Evolutionary conservation across 30 jellyfish, hydroid and myxozoan species (phyloP).

Genomic region (Turritopsis rubra): DNA sequence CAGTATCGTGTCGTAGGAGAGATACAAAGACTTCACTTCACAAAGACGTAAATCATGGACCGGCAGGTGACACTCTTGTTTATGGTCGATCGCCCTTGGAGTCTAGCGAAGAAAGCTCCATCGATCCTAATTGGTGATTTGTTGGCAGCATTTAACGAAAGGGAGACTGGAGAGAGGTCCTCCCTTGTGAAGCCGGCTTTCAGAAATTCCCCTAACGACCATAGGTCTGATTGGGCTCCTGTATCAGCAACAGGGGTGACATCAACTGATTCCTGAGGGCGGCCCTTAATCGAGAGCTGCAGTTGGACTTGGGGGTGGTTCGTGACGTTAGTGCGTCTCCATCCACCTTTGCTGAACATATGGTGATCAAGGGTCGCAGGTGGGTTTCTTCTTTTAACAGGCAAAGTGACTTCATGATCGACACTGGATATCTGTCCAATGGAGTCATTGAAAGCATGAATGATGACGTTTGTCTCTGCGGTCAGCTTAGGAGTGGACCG

Average conservation of each 20-base stretch:
- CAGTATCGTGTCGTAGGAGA: no score
- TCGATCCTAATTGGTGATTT: no score
- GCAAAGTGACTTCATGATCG: neutral
- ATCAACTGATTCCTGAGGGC: neutral
- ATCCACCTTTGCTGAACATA: neutral
- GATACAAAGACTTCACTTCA: no score
- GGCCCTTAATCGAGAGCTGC: neutral
- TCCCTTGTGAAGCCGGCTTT: constrained; percentile 4
- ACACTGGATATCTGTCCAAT: constrained; percentile 1
- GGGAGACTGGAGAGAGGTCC: no score
- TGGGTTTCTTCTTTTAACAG: neutral
- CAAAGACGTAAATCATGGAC: no score
- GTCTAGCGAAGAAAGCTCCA: no score
- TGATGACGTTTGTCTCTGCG: neutral
- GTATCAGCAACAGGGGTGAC: neutral
- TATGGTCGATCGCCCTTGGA: no score
- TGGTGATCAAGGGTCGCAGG: neutral
- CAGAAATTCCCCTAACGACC: neutral
- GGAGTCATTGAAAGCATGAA: no score
- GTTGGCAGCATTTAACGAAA: no score
- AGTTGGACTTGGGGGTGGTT: neutral
- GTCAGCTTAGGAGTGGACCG: neutral
- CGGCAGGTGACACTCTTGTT: no score
- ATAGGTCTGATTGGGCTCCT: constrained; percentile 2
- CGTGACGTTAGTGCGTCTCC: neutral